These are phyloP conservation scores for Halictus rubicundus DNA, from an alignment of 1,140 invertebrate genomes.

Conservation along the genomic window DNA sequence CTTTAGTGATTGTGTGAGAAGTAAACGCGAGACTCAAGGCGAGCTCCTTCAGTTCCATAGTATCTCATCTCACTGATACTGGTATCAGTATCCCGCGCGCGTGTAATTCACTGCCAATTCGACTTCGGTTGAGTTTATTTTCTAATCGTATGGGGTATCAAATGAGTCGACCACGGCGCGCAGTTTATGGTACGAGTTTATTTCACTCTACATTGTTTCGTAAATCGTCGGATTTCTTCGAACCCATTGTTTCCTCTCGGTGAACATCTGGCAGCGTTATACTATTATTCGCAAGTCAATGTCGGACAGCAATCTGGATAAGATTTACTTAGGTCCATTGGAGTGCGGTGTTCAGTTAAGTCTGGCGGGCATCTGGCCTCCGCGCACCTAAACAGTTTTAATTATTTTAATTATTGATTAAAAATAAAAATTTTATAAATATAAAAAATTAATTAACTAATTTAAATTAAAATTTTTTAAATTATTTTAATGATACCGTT, in stretches of 20 bases:
- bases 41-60: slow-evolving; percentile 58
- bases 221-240: too few species aligned
- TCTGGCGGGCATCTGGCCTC: background rate
- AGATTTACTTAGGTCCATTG: slow-evolving; percentile 13
- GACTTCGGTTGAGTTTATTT: background rate
- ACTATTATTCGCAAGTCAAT: slow-evolving; percentile 28
- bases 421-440: too few species aligned
- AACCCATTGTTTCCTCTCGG: background rate
- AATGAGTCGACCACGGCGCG: slow-evolving; percentile 8
- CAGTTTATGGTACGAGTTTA: background rate
- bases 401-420: background rate
- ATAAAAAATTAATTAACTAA: too few species aligned
- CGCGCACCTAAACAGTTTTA: slow-evolving; percentile 36
- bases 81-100: background rate
- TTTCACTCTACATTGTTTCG: background rate
- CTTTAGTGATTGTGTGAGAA: slow-evolving; percentile 32
- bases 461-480: too few species aligned
- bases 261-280: background rate
- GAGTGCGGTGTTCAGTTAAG: background rate
- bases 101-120: background rate
- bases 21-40: slow-evolving; percentile 60
- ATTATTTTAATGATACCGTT: too few species aligned
- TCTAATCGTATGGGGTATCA: too few species aligned
- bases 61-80: slow-evolving; percentile 17
- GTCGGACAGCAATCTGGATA: slow-evolving; percentile 42